Base-by-base conservation (phyloP, 2,113 vertebrate species). In the Menura novaehollandiae region DNA sequence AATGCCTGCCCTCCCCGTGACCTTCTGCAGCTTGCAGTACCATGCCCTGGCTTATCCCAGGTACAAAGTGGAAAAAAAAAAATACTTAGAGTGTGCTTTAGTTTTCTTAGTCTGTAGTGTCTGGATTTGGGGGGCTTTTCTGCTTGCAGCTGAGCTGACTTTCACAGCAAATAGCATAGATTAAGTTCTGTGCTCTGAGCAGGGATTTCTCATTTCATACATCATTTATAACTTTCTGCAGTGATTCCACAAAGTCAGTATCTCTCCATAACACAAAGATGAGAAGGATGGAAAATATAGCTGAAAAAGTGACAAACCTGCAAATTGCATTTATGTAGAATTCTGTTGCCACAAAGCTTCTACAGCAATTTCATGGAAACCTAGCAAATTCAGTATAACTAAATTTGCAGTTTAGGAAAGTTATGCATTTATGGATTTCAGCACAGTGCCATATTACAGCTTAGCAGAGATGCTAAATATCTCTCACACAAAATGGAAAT, bases 151-250 rank as follows among this genome's bases (percentile, higher is more conserved):
- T 75, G 74, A 96, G 91, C 91, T 94, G 95, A 95, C 84, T 95
- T 92, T 74, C 87, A 77, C 71, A 95, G 93, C 94, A 96, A 96
- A 96, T 89, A 93, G 86, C 88, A 89, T 78, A 97, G 94, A 96
- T 95, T 95, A 95, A 90, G 87, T 85, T 91, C 94, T 93, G 81
- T 71, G 89, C 91, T 91, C 96, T 60, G 84, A 96, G 95, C 93
- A 95, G 87, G 86, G 92, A 96, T 96, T 96, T 97, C 92, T 97
- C 94, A 96, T 97, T 97, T 97, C 96, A 96, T 96, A 96, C 96
- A 97, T 96, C 96, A 96, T 97, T 97, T 97, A 97, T 96, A 96
- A 96, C 89, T 95, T 96, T 96, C 96, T 96, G 96, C 95, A 93
- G 86, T 73, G 74, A 93, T 91, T 97, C 89, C 93, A 96, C 78